Evolutionary conservation across 2,888 invertebrate genomes (phyloP).

Genomic region (Cheilosia scutellata): DNA sequence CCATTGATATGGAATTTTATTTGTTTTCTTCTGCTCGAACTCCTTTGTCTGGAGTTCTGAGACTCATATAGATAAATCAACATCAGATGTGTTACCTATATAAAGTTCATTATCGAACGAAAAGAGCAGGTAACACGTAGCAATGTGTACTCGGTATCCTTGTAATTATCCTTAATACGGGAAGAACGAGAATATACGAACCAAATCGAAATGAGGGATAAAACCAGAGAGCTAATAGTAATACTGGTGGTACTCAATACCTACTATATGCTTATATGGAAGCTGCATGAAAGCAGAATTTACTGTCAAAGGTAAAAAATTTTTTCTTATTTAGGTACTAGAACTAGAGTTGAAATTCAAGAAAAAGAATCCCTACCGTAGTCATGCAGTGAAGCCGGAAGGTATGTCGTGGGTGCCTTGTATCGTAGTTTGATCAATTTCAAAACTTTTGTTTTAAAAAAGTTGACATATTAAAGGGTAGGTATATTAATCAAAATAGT

Average conservation of each 20-base stretch:
- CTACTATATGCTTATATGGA: too few species aligned
- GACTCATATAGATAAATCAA: background rate
- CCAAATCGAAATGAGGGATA: background rate
- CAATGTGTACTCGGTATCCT: background rate
- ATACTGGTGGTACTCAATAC: too few species aligned
- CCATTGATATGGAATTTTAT: background rate
- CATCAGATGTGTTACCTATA: background rate
- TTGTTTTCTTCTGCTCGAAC: background rate
- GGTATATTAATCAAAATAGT: too few species aligned
- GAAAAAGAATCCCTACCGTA: background rate
- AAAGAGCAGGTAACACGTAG: background rate
- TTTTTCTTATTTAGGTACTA: background rate
- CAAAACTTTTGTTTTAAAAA: background rate
- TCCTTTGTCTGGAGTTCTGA: too few species aligned
- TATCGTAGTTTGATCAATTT: background rate
- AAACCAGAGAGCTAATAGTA: too few species aligned
- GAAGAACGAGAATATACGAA: background rate
- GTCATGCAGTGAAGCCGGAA: background rate
- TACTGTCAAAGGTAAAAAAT: too few species aligned
- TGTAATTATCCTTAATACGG: too few species aligned
- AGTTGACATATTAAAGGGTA: too few species aligned
- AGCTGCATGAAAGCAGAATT: too few species aligned
- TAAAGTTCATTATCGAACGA: background rate
- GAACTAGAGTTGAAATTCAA: conserved; percentile 5
- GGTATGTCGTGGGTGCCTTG: too few species aligned